Base-by-base conservation (phyloP, 2,888 invertebrate species). In the Sarcophaga variegata region DNA sequence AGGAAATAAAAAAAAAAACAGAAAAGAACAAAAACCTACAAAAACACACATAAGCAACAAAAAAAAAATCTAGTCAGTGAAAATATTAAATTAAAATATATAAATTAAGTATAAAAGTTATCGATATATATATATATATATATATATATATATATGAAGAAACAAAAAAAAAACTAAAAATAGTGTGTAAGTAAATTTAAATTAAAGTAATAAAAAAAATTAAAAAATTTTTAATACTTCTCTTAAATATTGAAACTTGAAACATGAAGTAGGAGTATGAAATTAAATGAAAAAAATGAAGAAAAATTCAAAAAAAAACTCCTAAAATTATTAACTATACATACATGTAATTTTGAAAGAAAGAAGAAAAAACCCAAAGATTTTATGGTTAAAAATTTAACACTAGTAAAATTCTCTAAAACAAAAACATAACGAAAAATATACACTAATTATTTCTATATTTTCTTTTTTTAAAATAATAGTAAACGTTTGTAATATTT, bases 41-140 rank as follows among this genome's bases (percentile, higher is more conserved):
- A 81, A 75, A 10, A 69, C 80, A 85, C 74, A 78, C 66, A 87
- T 81, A 81, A 81, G 84, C 71, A 87, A 87, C 86, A 81, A 85
- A 81, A 79, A 20, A 20, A 85, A 88, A 83, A 84, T 87, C 83
- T 88, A 85, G 86, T 88, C 84, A 85, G 84, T 82, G 86, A 82
- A 88, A 85, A 88, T 82, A 71, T 77, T 66, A 70, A 79, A 71
- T 77, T 66, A 70, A 79, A 81, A 81, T 37, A 54, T 84, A 79
- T 85, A 83, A 88, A 88, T 77, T 87, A 85, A 87, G 80, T 71
- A 64, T 77, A 66, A 75, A 82, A 70, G 25, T 47, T 71, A 77
- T 74, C 60, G 66, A 67, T 67, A 81, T 74, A 70, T 20, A 62
- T 66, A 22, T 22, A 22, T 22, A 22, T 22, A 22, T 22, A 22